phyloP scores from a whole-genome alignment of 2,888 invertebrate species.

The Spisula solida region DNA sequence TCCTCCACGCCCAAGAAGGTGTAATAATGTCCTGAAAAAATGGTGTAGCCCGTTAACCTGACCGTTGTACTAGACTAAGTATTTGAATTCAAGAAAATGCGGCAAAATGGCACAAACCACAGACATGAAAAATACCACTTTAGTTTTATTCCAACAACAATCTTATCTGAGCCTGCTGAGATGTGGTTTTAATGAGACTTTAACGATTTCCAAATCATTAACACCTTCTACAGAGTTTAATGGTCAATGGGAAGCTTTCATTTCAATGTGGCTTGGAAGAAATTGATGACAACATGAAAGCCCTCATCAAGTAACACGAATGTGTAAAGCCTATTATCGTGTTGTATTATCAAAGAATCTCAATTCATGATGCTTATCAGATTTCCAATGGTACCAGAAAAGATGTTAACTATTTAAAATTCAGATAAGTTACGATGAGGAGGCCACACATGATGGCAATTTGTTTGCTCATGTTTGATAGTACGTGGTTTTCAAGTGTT shows the following conservation, averaged over 20 bases:
- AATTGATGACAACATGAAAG: background rate
- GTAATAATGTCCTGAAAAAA: too few species aligned
- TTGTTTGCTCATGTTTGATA: too few species aligned
- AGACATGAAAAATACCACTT: too few species aligned
- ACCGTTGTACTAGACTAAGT: too few species aligned
- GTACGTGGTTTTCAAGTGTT: too few species aligned
- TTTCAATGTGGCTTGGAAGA: background rate
- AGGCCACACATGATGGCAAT: background rate
- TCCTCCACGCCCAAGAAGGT: too few species aligned
- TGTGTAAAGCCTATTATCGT: background rate
- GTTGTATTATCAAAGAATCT: background rate
- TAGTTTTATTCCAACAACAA: background rate
- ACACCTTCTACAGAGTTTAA: background rate
- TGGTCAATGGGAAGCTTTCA: background rate
- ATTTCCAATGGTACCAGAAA: background rate
- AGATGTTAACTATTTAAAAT: background rate
- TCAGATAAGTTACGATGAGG: background rate
- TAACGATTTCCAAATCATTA: conserved; percentile 16
- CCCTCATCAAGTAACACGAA: background rate
- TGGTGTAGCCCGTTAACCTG: too few species aligned
- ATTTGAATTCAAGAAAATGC: too few species aligned
- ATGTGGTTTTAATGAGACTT: background rate
- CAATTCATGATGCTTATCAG: background rate
- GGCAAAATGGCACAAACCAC: too few species aligned
- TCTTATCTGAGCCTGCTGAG: background rate